Percentiles rank a stretch among this genome's conserved stretches.
phyloP scores from a whole-genome alignment of 2,113 vertebrate genomes.

The Aphyosemion australe region DNA sequence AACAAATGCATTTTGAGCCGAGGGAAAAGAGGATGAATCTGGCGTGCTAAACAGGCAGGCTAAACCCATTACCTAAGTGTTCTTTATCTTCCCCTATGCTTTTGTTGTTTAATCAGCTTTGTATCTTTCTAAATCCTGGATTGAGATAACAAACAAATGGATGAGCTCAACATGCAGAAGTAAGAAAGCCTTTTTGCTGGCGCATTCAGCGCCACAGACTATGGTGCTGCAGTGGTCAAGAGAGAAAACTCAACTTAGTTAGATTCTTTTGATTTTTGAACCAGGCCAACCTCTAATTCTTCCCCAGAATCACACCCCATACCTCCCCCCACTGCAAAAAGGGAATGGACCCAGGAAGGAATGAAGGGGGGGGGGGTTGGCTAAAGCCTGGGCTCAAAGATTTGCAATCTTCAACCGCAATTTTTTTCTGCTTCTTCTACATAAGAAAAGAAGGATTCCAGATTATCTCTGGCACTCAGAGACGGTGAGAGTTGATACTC shows the following conservation, averaged over 20 bases:
- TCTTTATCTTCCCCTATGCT: conserved; percentile 84
- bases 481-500: conserved; percentile 63
- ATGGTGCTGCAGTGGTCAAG: conserved; percentile 59
- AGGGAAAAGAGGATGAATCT: conserved; percentile 77
- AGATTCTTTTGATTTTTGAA: conserved; percentile 32
- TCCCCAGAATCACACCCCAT: conserved; percentile 10
- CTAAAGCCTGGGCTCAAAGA: conserved; percentile 65
- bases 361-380: conserved; percentile 15
- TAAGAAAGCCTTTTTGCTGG: conserved; percentile 76
- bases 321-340: not conserved
- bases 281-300: conserved; percentile 11
- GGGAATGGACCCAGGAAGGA: conserved; percentile 12
- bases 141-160: conserved; percentile 87
- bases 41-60: conserved; percentile 75
- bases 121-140: conserved; percentile 86
- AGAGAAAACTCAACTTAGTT: conserved; percentile 40
- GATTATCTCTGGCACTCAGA: conserved; percentile 77
- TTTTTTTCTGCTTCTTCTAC: conserved; percentile 64
- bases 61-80: conserved; percentile 89
- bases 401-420: conserved; percentile 66
- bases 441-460: conserved; percentile 80
- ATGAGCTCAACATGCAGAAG: conserved; percentile 70
- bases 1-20: conserved; percentile 77
- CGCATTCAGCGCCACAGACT: conserved; percentile 45
- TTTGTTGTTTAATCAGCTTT: conserved; percentile 89